Evolutionary conservation across 2,888 invertebrate species (phyloP), one percentile per base, ranked within the genome.

Genomic region (Athalia rosae): DNA sequence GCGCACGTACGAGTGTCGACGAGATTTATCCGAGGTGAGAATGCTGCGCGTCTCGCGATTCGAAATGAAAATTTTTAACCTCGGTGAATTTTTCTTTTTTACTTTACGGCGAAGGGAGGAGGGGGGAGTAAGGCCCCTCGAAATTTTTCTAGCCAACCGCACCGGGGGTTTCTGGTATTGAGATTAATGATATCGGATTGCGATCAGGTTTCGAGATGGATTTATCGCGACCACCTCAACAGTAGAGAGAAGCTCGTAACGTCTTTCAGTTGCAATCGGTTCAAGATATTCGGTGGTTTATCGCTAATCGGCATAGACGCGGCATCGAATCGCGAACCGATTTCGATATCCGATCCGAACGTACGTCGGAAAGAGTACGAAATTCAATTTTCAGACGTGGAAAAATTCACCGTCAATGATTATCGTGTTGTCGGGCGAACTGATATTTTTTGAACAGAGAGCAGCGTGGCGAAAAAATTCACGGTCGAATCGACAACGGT

Each of bases 201-300:
- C 50, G 43, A 61, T 74, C 83, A 81, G 79, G 28, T 28, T 79
- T 58, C 78, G 79, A 79, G 73, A 83, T 80, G 80, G 77, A 80
- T 83, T 83, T 85, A 83, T 82, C 76, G 83, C 47, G 28, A 43
- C 71, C 71, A 43, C 71, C 84, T 79, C 79, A 81, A 28, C 28
- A 28, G 28, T 28, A 28, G 28, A 28, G 28, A 28, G 28, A 28
- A 28, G 28, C 28, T 28, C 28, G 28, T 28, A 28, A 28, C 28
- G 28, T 28, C 2, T 28, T 2, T 28, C 28, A 0, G 28, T 28
- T 28, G 28, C 1, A 28, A 1, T 28, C 28, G 2, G 28, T 28
- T 28, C 28, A 28, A 28, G 28, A 28, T 28, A 28, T 28, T 28
- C 28, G 15, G 71, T 53, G 69, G 69, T 73, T 73, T 47, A 61